A percentile compares a stretch with the other conserved stretches of the same genome.
Evolutionary conservation across 53 echinoderm and acorn worm genomes (phyloP).

Genomic region (Zoroaster sp.): DNA sequence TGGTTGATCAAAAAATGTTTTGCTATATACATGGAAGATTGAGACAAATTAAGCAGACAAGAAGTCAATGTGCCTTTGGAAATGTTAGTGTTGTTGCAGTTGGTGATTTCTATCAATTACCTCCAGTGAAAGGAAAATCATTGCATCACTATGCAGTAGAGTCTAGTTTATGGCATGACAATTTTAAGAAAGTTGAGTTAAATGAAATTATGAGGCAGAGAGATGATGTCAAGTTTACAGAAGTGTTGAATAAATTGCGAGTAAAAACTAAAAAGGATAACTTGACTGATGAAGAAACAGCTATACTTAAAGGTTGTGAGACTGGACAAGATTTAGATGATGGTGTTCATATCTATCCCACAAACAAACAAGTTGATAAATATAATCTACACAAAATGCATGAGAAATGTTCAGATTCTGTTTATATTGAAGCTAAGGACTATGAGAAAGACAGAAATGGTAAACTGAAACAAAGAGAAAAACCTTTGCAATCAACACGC

Average conservation of each 20-base stretch:
- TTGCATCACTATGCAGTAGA: slow-evolving; percentile 15
- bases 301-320: slow-evolving; percentile 14
- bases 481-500: not conserved
- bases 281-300: slow-evolving; percentile 27
- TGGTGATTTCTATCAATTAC: no score
- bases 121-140: slow-evolving; percentile 37
- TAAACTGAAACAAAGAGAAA: not conserved
- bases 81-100: slow-evolving; percentile 60
- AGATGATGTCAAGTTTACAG: slow-evolving; percentile 58
- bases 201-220: slow-evolving; percentile 65
- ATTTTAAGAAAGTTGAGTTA: slow-evolving; percentile 46
- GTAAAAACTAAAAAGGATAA: not conserved
- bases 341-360: slow-evolving; percentile 48
- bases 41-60: slow-evolving; percentile 64
- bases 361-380: slow-evolving; percentile 45
- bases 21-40: slow-evolving; percentile 67
- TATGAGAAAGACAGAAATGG: no score
- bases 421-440: slow-evolving; percentile 48
- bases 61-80: slow-evolving; percentile 42
- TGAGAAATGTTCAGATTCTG: not conserved
- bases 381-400: slow-evolving; percentile 52
- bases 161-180: slow-evolving; percentile 38
- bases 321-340: not conserved
- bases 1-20: slow-evolving; percentile 70
- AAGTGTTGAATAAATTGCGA: slow-evolving; percentile 44